Evolutionary conservation across 2,797 vertebrate genomes (phyloP), one percentile per base, ranked within the genome.

Genomic region (Manis crassicaudata): DNA sequence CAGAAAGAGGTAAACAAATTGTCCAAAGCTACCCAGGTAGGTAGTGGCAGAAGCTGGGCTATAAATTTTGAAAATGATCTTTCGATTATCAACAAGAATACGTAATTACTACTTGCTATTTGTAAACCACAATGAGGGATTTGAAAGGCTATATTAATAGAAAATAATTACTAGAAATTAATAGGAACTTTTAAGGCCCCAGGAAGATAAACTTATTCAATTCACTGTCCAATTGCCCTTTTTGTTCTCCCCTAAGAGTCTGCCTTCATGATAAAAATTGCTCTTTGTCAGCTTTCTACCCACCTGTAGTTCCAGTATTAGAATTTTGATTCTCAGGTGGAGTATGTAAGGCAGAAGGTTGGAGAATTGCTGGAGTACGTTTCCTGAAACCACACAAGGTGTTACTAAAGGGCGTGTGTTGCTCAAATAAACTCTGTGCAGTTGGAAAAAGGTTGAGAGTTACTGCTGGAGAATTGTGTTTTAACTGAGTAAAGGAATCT

Each of bases 111-210:
- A 52, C 27, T 70, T 95, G 46, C 1, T 81, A 81, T 91, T 95
- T 95, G 25, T 87, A 88, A 96, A 65, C 37, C 10, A 79, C n/a
- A 91, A 3, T 70, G n/a, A 89, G 92, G 67, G 37, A 91, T 94
- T 87, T 95, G 20, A 84, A 96, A 95, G 46, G 16, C n/a, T 73
- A 12, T 81, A 73, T 95, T 96, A 93, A 86, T 92, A 89, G 79
- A 93, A 97, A 93, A 85, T 86, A 92, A 92, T 93, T 77, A 89
- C 43, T 83, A 80, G 82, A 91, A 72, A 67, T 85, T 88, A 96
- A 94, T 86, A 73, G 75, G 82, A 62, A 72, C 63, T 92, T 95
- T 92, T 79, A 88, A 94, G 91, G 9, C 52, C n/a, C 29, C 23
- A 79, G 27, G 35, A 95, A 91, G 73, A 89, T 72, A 83, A 67